Conservation (phyloP, 2,113 vertebrate genomes). For the Willisornis vidua region DNA sequence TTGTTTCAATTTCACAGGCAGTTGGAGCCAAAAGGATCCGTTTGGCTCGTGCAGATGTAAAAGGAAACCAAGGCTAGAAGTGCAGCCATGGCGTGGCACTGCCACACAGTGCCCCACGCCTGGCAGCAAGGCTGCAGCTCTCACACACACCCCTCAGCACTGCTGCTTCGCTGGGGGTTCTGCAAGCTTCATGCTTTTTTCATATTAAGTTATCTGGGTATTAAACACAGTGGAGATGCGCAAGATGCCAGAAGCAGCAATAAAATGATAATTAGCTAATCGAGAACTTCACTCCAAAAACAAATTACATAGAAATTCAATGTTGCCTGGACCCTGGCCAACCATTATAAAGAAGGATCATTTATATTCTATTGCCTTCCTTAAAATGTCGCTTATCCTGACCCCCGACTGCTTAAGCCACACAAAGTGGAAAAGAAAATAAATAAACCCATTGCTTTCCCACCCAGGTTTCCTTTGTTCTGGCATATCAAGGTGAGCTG, state of each 20-base stretch:
- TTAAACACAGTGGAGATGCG: slow-evolving; percentile 62
- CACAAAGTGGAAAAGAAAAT: slow-evolving; percentile 35
- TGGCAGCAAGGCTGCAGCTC: slow-evolving; percentile 5
- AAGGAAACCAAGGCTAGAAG: slow-evolving; percentile 13
- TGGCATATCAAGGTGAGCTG: slow-evolving; percentile 4
- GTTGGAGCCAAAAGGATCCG: not conserved
- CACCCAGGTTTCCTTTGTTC: not conserved
- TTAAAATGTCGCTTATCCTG: slow-evolving; percentile 30
- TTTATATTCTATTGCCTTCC: slow-evolving; percentile 64
- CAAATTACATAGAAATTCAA: slow-evolving; percentile 69
- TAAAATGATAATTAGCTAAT: slow-evolving; percentile 77
- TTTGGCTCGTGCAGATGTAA: not conserved
- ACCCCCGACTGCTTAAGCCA: slow-evolving; percentile 37
- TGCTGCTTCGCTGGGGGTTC: not conserved
- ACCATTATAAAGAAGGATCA: slow-evolving; percentile 56
- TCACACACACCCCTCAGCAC: not conserved
- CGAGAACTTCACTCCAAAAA: slow-evolving; percentile 68
- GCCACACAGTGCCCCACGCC: not conserved
- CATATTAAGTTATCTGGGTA: slow-evolving; percentile 64
- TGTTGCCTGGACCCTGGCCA: slow-evolving; percentile 69
- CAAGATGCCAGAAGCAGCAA: slow-evolving; percentile 71
- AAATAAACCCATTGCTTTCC: slow-evolving; percentile 14
- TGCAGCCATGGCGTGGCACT: not conserved
- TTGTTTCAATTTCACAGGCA: slow-evolving; percentile 34
- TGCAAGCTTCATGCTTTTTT: slow-evolving; percentile 16